These are phyloP conservation scores for Harpegnathos saltator DNA, from an alignment of 1,140 invertebrate species.

Conservation along the genomic window DNA sequence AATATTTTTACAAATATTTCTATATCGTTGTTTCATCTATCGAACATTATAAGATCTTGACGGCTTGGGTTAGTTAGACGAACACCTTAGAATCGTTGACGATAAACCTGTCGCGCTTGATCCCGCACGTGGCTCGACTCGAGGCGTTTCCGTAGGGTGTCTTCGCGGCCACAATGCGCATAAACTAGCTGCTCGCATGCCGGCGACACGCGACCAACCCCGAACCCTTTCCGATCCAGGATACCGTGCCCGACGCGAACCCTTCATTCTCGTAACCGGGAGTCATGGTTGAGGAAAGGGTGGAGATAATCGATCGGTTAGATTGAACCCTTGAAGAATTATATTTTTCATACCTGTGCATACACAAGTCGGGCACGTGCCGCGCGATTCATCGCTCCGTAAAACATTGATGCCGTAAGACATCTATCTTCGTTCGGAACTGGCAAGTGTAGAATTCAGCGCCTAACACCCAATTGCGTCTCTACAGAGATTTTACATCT, in stretches of 20 bases:
- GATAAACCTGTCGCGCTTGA: constrained; percentile 55
- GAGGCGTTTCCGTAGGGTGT: constrained; percentile 75
- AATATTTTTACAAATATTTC: not conserved
- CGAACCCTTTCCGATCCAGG: constrained; percentile 75
- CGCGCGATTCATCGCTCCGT: constrained; percentile 6
- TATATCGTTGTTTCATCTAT: not conserved
- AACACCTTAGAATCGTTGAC: constrained; percentile 1
- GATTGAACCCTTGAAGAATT: constrained; percentile 58
- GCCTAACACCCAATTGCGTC: not conserved
- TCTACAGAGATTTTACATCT: not conserved
- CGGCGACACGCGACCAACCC: constrained; percentile 78
- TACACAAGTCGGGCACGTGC: constrained; percentile 65
- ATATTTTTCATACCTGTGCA: constrained; percentile 62
- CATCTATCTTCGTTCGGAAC: constrained; percentile 17
- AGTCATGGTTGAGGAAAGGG: constrained; percentile 78
- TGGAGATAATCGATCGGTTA: constrained; percentile 81
- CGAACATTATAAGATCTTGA: not conserved
- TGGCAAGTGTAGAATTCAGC: constrained; percentile 17
- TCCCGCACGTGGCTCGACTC: constrained; percentile 73
- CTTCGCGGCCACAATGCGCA: constrained; percentile 81
- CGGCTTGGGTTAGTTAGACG: constrained; percentile 7
- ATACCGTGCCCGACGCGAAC: constrained; percentile 66
- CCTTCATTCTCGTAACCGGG: constrained; percentile 76
- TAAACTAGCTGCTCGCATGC: constrained; percentile 72
- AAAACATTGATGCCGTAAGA: constrained; percentile 5